These are phyloP conservation scores for Dexiosoma caninum DNA, from an alignment of 2,888 invertebrate genomes.

Conservation along the genomic window DNA sequence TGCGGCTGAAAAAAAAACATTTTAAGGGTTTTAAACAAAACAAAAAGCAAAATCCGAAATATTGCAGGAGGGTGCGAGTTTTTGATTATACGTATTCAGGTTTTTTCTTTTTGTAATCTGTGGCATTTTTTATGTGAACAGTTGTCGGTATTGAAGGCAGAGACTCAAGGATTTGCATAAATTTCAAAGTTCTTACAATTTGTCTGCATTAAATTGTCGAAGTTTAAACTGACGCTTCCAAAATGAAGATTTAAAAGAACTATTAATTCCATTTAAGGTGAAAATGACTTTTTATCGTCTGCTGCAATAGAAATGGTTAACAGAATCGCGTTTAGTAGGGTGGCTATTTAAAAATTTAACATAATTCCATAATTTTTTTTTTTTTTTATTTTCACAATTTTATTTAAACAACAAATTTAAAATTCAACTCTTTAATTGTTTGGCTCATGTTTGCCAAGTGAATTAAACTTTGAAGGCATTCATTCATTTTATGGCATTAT, in stretches of 20 bases:
- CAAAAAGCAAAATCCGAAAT: not conserved
- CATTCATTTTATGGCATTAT: no score
- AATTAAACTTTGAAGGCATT: slow-evolving; percentile 34
- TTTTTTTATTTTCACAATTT: not conserved
- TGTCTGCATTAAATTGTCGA: slow-evolving; percentile 43
- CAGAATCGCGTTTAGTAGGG: not conserved
- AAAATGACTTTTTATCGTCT: not conserved
- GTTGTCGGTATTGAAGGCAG: slow-evolving; percentile 46
- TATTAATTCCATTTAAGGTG: slow-evolving; percentile 14
- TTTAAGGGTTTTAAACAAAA: slow-evolving; percentile 34
- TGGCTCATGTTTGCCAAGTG: slow-evolving; percentile 29
- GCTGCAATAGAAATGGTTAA: not conserved
- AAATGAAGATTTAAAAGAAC: not conserved
- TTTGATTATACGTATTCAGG: slow-evolving; percentile 3
- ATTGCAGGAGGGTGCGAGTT: slow-evolving; percentile 41
- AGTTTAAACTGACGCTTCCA: slow-evolving; percentile 15
- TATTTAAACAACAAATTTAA: slow-evolving; percentile 14
- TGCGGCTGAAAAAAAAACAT: slow-evolving; percentile 37
- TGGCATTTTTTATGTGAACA: slow-evolving; percentile 56
- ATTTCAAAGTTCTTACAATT: slow-evolving; percentile 57
- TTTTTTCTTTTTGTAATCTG: slow-evolving; percentile 15
- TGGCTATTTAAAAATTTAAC: slow-evolving; percentile 15
- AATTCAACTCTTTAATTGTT: slow-evolving; percentile 12
- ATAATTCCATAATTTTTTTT: no score
- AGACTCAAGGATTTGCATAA: slow-evolving; percentile 57